Evolutionary conservation across 2,888 invertebrate species (phyloP), one percentile per base, ranked within the genome.

Genomic region (Yponomeuta sedellus): DNA sequence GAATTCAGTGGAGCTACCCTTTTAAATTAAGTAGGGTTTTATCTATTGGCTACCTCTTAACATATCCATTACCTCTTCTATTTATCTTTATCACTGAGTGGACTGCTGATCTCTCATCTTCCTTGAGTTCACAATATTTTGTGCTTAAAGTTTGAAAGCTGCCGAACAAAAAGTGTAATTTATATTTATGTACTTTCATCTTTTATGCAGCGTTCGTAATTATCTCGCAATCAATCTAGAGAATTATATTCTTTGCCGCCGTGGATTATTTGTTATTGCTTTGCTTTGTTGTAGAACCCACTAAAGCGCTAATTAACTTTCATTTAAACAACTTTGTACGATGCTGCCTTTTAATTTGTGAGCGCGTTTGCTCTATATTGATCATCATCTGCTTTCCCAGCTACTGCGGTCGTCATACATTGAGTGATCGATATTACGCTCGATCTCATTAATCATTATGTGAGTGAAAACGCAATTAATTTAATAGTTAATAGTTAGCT

Each of bases 131-230:
- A 20, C 19, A 59, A 59, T 59, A 25, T 22, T 22, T 12, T 0
- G 1, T 4, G 10, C 10, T 20, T 11, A 59, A 25, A 59, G 59
- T 59, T 52, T 52, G 44, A 52, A 52, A 52, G 0, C 44, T 16
- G 44, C 16, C 44, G 44, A 52, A 59, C 22, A 59, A 59, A 59
- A 59, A 52, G 16, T 16, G 44, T 52, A 52, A 52, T 52, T 52
- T 52, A 52, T 52, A 52, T 52, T 52, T 52, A 52, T 16, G 16
- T 16, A 52, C 44, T 52, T 52, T 52, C 44, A 52, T 52, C 44
- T 52, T 52, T 52, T 52, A 52, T 52, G 44, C 44, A 52, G 44
- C 44, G 44, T 52, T 52, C 44, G 44, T 52, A 52, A 52, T 52
- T 52, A 52, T 52, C 44, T 52, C 16, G 44, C 44, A 52, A 52